Evolutionary conservation across 2,888 invertebrate genomes (phyloP), one percentile per base, ranked within the genome.

Genomic region (Tachina fera): DNA sequence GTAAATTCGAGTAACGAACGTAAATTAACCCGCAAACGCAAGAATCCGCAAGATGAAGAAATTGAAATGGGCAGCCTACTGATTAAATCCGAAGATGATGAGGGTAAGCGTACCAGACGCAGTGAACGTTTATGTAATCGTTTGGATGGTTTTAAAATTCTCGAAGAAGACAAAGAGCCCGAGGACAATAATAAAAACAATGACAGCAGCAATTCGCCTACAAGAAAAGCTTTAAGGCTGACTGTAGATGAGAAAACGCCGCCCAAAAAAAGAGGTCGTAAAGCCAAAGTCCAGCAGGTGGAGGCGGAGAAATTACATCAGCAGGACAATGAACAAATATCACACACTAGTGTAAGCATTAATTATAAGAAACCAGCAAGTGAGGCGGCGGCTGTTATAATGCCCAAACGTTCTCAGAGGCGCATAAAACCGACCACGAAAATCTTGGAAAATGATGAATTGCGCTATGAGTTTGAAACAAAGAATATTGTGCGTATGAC

Each of bases 371-470:
- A 76, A 70, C 19, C 19, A 10, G 10, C 41, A 49, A 51, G 31
- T 43, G 84, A 56, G 41, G 22, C 68, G 41, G 22, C 68, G 45
- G 47, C 83, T 47, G 83, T 65, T 72, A 87, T 89, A 60, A 87
- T 89, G 68, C 92, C 92, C 0, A 92, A 94, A 89, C 92, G 94
- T 74, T 91, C 94, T 22, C 93, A 93, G 76, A 93, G 95, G 6
- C 94, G 95, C 76, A 94, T 95, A 74, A 96, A 95, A 90, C 95
- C 95, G 9, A 96, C 95, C 4, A 94, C 95, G 9, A 96, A 96
- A 91, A 94, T 95, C 63, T 92, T 95, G 39, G 95, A 95, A 31
- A 95, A 95, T 90, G 94, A 95, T 88, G 95, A 95, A 88, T 88
- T 95, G 61, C 93, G 94, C 72, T 94, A 94, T 78, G 95, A 94